These are phyloP conservation scores for Anagrus nilaparvatae DNA, from an alignment of 1,140 invertebrate species.

Conservation along the genomic window DNA sequence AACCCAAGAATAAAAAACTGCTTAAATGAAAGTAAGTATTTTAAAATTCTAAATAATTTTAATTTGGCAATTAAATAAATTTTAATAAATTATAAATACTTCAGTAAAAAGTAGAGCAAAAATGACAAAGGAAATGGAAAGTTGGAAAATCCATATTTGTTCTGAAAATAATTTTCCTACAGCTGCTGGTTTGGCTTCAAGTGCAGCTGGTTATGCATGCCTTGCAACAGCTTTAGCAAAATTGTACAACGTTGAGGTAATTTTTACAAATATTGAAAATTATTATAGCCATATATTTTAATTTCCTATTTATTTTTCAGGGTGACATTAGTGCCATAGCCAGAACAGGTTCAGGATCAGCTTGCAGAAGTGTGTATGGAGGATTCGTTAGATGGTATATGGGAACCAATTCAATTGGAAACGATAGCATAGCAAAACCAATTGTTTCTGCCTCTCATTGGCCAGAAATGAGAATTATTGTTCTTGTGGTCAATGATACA, in stretches of 20 bases:
- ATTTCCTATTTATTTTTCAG: constrained; percentile 16
- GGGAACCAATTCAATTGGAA: constrained; percentile 56
- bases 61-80: constrained; percentile 1
- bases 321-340: constrained; percentile 78
- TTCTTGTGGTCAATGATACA: constrained; percentile 79
- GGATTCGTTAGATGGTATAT: constrained; percentile 88
- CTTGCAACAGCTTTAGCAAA: constrained; percentile 63
- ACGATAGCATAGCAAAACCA: constrained; percentile 75
- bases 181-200: constrained; percentile 94
- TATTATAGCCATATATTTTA: neutral
- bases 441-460: constrained; percentile 69
- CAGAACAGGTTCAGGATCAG: constrained; percentile 87
- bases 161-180: constrained; percentile 99
- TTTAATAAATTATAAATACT: constrained; percentile 15
- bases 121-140: constrained; percentile 34
- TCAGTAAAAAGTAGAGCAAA: constrained; percentile 40
- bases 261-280: constrained; percentile 7
- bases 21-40: constrained; percentile 58
- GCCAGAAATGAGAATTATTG: constrained; percentile 81
- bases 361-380: constrained; percentile 88
- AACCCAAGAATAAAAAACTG: constrained; percentile 70
- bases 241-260: constrained; percentile 59
- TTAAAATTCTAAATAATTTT: constrained; percentile 5
- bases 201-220: constrained; percentile 95
- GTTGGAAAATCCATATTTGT: constrained; percentile 76